phyloP scores from a whole-genome alignment of 2,888 invertebrate species.

The Cryptocheilus praepositus region DNA sequence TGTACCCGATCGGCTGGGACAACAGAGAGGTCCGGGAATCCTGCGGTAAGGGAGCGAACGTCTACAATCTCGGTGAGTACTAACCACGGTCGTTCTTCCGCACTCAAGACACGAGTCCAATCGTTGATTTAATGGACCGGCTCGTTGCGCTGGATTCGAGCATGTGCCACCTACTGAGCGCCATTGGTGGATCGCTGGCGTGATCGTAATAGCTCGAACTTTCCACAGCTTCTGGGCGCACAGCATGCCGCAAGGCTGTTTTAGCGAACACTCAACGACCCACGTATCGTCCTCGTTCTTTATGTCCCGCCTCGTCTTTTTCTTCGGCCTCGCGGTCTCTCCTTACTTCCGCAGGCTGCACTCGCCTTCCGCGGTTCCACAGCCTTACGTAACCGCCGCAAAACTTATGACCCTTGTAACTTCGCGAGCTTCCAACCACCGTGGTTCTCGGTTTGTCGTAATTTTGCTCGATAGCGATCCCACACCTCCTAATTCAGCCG shows the following conservation, averaged over 20 bases:
- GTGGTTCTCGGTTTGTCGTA: slow-evolving; percentile 6
- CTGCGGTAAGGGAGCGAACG: slow-evolving; percentile 78
- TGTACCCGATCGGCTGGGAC: slow-evolving; percentile 81
- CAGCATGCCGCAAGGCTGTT: slow-evolving; percentile 11
- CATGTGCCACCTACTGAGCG: slow-evolving; percentile 2
- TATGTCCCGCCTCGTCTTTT: too few relatives aligned
- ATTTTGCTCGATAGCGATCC: slow-evolving; percentile 9
- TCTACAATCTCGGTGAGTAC: slow-evolving; percentile 79
- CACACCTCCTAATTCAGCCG: slow-evolving; percentile 29
- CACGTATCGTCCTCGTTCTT: too few relatives aligned
- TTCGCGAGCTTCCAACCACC: slow-evolving; percentile 15
- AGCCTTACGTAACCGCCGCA: slow-evolving; percentile 29
- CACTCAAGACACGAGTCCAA: slow-evolving; percentile 1
- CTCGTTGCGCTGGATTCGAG: slow-evolving; percentile 4
- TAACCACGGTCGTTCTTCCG: background rate
- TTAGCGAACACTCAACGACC: slow-evolving; percentile 14
- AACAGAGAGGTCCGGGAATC: slow-evolving; percentile 80
- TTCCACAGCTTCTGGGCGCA: slow-evolving; percentile 25
- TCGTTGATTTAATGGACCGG: background rate
- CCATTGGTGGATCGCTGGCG: slow-evolving; percentile 11
- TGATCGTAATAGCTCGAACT: slow-evolving; percentile 20
- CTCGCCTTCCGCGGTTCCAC: slow-evolving; percentile 14
- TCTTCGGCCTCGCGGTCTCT: too few relatives aligned
- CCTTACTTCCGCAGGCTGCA: too few relatives aligned
- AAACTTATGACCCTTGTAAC: slow-evolving; percentile 38